Evolutionary conservation across 37 sponge, comb jelly and placozoan genomes (phyloP), one percentile per base, ranked within the genome.

Genomic region (Petrosia ficiformis): DNA sequence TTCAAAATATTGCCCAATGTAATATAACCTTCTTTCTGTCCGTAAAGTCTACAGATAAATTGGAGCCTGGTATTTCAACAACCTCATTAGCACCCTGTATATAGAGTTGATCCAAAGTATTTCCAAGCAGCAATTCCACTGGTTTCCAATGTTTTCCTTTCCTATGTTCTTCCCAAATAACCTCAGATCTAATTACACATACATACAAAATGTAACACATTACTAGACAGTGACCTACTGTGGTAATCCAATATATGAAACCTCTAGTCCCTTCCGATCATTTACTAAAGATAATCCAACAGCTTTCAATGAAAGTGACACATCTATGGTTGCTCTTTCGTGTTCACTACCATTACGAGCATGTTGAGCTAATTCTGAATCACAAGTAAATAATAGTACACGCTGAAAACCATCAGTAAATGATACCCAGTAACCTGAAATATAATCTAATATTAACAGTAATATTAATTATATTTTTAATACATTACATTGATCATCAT

Each of bases 351-450:
- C 81, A n/a, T 24, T 39, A 35, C 43, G 26, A 8, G 79, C 81
- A 36, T 68, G 73, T 39, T 59, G 31, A 4, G 36, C 39, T 5
- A 78, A 57, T 16, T 60, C 57, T 1, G 67, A 11, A 52, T 66
- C 43, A 11, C 44, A 33, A 11, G 93, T 89, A 59, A 93, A 81
- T 25, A 93, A 67, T 2, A 93, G 0, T 33, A 85, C 82, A 16
- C 90, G 74, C 63, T 93, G 93, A 29, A 85, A 58, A 3, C 79
- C 76, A 81, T 93, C 90, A 25, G 78, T 74, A 44, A 93, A 89
- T 21, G 83, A 85, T 1, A 83, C 67, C 93, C 93, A 93, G 68
- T 89, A 68, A 33, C 76, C 81, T 24, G 21, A 54, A 10, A 10
- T 64, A 25, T 8, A 25, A 16, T 64, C 8, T 48, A 48, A 16